Evolutionary conservation across 2,888 invertebrate species (phyloP), one percentile per base, ranked within the genome.

Genomic region (Isoperla grammatica): DNA sequence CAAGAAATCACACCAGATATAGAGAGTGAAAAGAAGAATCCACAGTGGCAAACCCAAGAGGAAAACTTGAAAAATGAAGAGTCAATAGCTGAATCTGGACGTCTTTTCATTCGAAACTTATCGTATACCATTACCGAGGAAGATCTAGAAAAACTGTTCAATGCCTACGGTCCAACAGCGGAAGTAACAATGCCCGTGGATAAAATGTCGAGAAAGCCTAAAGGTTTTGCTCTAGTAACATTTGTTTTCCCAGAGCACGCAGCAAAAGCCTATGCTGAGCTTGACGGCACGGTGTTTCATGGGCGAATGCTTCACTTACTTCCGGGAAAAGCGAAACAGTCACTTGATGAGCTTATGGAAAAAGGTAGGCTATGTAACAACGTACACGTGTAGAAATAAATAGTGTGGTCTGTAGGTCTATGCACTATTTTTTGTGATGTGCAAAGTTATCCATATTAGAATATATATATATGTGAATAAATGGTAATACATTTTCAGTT

Each of bases 181-280:
- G n/a, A 97, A 74, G 81, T 96, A 0, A 87, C 86, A 74, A 78
- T 98, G 70, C 96, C 98, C 0, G 82, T 98, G 58, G 97, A 98
- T 73, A 79, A 81, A 57, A 71, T 83, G 1, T 87, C 89, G 0
- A 85, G 94, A 40, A 87, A 70, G 65, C 81, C 86, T 12, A 96
- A 96, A 76, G 96, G 98, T 1, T 98, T 95, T 74, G 98, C 94
- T 0, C 87, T 90, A 0, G 81, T 98, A 0, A 93, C 95, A 0
- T 99, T 85, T 72, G 78, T 99, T 71, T 87, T 98, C 80, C 95
- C 98, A 0, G 97, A 98, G 72, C 89, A 98, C 74, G 99, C 99
- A 0, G 85, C 90, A 0, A 84, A 82, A 68, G 98, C 99, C 0
- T 96, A 87, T 72, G 79, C 84, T n/a, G 29, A 29, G 29, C 29